Evolutionary conservation across 2,797 vertebrate species (phyloP).

Genomic region (Thamnophis elegans): DNA sequence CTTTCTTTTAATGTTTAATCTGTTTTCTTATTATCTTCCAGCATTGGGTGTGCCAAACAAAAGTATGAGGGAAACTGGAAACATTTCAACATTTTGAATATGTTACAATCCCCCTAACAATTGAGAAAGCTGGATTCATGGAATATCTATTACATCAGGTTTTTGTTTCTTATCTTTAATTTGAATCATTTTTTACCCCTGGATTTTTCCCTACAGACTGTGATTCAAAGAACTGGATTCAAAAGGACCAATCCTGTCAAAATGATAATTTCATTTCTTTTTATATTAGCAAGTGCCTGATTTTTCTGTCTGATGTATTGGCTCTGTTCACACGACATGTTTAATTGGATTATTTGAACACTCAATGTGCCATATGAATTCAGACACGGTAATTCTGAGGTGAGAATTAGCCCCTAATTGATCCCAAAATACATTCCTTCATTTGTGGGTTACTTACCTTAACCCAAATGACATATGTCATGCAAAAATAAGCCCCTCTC

Average conservation of each 20-base stretch:
- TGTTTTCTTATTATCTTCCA: slow-evolving; percentile 22
- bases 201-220: slow-evolving; percentile 10
- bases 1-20: not conserved
- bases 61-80: slow-evolving; percentile 58
- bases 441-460: not conserved
- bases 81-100: slow-evolving; percentile 54
- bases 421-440: not conserved
- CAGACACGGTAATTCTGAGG: not conserved
- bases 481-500: not conserved
- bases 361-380: not conserved
- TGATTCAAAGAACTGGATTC: not conserved
- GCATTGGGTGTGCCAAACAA: slow-evolving; percentile 56
- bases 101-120: slow-evolving; percentile 61
- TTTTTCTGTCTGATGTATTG: not conserved
- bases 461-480: not conserved
- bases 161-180: slow-evolving; percentile 65
- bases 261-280: not conserved
- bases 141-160: slow-evolving; percentile 61
- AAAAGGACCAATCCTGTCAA: not conserved
- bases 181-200: slow-evolving; percentile 28
- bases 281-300: not conserved
- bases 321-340: not conserved
- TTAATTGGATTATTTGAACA: not conserved
- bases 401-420: not conserved
- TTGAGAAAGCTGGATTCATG: slow-evolving; percentile 55